Percentiles rank a stretch among this genome's conserved stretches.
These are phyloP conservation scores for Trachelus stipa DNA, from an alignment of 2,888 invertebrate genomes.

Conservation along the genomic window DNA sequence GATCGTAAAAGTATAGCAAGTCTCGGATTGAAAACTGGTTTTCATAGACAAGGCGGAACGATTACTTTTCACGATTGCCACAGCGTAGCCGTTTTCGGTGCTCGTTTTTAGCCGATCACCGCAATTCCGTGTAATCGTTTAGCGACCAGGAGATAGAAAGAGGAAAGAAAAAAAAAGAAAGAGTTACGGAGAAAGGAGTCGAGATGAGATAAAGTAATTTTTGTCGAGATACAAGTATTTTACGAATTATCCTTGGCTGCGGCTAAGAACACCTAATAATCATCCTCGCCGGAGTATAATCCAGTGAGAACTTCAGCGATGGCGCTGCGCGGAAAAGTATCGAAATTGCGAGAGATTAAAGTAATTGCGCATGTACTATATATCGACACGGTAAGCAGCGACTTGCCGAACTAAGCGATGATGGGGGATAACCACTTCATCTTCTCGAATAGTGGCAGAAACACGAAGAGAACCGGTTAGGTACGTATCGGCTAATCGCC, in stretches of 20 bases:
- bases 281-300: background rate
- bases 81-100: background rate
- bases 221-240: background rate
- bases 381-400: background rate
- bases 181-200: background rate
- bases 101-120: background rate
- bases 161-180: no score
- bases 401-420: background rate
- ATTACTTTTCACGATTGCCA: background rate
- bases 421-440: background rate
- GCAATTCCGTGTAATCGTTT: background rate
- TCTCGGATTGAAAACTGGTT: slow-evolving; percentile 43
- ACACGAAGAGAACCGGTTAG: background rate
- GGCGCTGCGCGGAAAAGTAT: background rate
- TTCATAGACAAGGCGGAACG: slow-evolving; percentile 17
- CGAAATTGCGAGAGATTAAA: background rate
- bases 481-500: background rate
- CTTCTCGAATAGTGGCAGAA: slow-evolving; percentile 1
- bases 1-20: slow-evolving; percentile 29
- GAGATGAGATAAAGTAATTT: background rate
- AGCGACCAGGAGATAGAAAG: background rate
- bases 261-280: background rate
- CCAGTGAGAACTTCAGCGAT: background rate
- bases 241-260: background rate
- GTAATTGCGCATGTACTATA: background rate